Evolutionary conservation across 2,113 vertebrate genomes (phyloP).

Genomic region (Ahaetulla prasina): DNA sequence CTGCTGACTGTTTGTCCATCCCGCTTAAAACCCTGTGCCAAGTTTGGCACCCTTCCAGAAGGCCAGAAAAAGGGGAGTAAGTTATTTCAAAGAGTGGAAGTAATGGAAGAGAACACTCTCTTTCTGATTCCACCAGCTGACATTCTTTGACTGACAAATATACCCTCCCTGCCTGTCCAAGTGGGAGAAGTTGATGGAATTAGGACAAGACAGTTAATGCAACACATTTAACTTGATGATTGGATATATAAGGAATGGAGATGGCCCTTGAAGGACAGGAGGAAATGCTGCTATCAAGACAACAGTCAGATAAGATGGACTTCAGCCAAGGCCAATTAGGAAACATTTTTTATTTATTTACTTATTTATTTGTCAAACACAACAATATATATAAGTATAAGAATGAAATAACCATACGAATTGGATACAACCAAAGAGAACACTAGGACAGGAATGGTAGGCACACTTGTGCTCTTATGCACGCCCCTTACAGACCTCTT

Average conservation of each 20-base stretch:
- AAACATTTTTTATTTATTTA: too few relatives aligned
- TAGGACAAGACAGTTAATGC: background rate
- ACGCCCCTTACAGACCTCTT: too few relatives aligned
- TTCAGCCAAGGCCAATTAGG: background rate
- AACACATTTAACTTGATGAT: background rate
- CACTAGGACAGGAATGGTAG: too few relatives aligned
- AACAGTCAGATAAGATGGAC: background rate
- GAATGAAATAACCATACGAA: too few relatives aligned
- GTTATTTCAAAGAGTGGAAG: background rate
- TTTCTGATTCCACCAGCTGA: background rate
- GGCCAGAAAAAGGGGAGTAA: background rate
- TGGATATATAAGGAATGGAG: background rate
- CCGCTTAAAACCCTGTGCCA: background rate
- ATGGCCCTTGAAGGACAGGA: background rate
- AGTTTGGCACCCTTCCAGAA: background rate
- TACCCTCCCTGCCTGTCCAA: background rate
- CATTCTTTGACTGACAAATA: background rate
- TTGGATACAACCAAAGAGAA: too few relatives aligned
- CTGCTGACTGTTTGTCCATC: background rate
- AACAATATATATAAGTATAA: too few relatives aligned
- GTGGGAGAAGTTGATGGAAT: background rate
- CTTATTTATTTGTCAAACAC: too few relatives aligned
- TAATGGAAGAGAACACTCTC: background rate
- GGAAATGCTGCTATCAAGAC: background rate
- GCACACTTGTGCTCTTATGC: too few relatives aligned